Base-by-base conservation (phyloP, 2,113 vertebrate genomes). In the Eudyptes chrysolophus region DNA sequence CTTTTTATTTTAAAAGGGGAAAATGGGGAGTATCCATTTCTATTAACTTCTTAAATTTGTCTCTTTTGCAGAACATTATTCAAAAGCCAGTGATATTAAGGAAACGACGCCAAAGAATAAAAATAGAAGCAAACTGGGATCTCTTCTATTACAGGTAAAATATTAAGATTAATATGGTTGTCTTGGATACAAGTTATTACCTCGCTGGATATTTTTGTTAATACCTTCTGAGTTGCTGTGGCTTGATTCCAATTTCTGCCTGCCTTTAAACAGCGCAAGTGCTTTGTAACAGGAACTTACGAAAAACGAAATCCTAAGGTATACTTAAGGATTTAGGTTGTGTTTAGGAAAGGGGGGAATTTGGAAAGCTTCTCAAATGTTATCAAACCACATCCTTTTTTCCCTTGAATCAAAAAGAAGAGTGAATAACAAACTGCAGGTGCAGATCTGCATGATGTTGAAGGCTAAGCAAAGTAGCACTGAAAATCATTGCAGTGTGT, bases 41-140 rank as follows among this genome's bases (percentile, higher is more conserved):
- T 51, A 19, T 25, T 86, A 44, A 85, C 42, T 86, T 96, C 66
- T 81, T 40, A 61, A 71, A 92, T 71, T 32, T 77, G 52, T 1
- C 20, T 94, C 34, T 97, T 90, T 98, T 98, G 66, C 95, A 99
- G 99, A 99, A 99, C 89, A 89, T 99, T 78, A 99, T 99, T 98
- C 99, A 99, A 97, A 99, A 99, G 95, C 99, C 99, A 42, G 99
- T 99, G 77, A 99, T 99, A 96, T 95, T 99, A 97, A 98, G 99
- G 93, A 99, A 99, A 95, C 99, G 99, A 93, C 98, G 99, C 84
- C 99, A 99, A 94, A 99, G 99, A 94, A 99, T 99, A 98, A 99
- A 99, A 98, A 99, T 99, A 84, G 99, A 99, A 98, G 97, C 99
- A 92, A 99, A 99, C 97, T 99, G 99, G 99, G 99, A 99, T 97